Base-by-base conservation (phyloP, 1,140 invertebrate species). In the Bilobella aurantiaca region DNA sequence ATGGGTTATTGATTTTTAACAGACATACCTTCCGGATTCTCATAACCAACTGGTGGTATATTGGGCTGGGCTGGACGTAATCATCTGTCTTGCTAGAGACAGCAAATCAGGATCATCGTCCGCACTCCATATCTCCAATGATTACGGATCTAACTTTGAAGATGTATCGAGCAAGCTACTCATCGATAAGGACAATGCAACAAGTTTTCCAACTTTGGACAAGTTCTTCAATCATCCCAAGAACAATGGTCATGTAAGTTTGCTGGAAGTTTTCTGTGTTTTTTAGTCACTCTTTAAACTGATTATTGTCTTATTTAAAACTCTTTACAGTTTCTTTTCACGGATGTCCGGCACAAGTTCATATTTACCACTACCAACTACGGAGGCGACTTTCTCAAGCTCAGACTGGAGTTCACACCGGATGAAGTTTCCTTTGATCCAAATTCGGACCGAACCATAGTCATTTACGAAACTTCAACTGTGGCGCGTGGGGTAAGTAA, bases 31-130 rank as follows among this genome's bases (percentile, higher is more conserved):
- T 12, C 89, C 91, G 79, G 90, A 92, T 76, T 86, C 84, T 60
- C 90, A 93, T 76, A 87, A 89, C 71, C 89, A 91, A 74, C 77
- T 94, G 70, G 87, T 92, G 81, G 89, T 93, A 1, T 87, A 92
- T 78, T 93, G 91, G 91, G 88, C 90, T 30, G 90, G 90, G 28
- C 86, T 89, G 75, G 84, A 89, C 77, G 88, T 93, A 14, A 89
- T 94, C 65, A 86, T 93, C 63, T 93, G 90, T 72, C 78, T 93
- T 58, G 89, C 90, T 1, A 81, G 86, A 74, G 86, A 90, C 74
- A 53, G 49, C 49, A 53, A 53, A 23, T 29, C 56, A 70, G 77
- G 77, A 32, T 78, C 77, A 61, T 81, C 86, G 63, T 90, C 86
- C 49, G 82, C 86, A 34, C 82, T 93, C 3, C 93, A 86, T 74